Percentiles rank a stretch among this genome's conserved stretches.
Evolutionary conservation across 1,140 invertebrate species (phyloP).

Genomic region (Macrobrachium nipponense): DNA sequence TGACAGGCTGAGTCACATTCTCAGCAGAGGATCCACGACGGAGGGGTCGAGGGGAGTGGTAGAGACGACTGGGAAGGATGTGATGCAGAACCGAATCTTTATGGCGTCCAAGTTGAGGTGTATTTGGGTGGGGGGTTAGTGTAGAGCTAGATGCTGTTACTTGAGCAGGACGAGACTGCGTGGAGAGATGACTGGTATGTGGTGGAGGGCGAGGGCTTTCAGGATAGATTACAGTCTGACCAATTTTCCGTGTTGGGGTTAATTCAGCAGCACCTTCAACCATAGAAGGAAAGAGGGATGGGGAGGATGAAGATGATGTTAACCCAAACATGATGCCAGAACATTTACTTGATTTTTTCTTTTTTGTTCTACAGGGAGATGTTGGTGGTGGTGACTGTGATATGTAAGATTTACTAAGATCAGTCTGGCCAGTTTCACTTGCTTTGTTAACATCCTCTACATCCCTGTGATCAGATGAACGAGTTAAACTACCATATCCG

Average conservation of each 20-base stretch:
- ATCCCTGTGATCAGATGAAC: constrained; percentile 45
- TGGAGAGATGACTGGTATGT: constrained; percentile 35
- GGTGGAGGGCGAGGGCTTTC: constrained; percentile 47
- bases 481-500: constrained; percentile 57
- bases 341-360: constrained; percentile 50
- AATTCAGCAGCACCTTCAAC: constrained; percentile 46
- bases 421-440: constrained; percentile 25
- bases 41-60: constrained; percentile 56
- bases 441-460: constrained; percentile 13
- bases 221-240: constrained; percentile 46
- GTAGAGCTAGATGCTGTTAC: constrained; percentile 32
- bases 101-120: constrained; percentile 26
- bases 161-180: constrained; percentile 21
- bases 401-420: constrained; percentile 30
- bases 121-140: constrained; percentile 33
- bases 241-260: constrained; percentile 57
- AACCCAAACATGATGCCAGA: constrained; percentile 45
- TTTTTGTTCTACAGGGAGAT: constrained; percentile 41
- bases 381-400: constrained; percentile 28
- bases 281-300: constrained; percentile 57
- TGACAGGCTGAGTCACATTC: constrained; percentile 44
- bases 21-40: constrained; percentile 61
- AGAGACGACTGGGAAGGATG: constrained; percentile 56
- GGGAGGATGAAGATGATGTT: constrained; percentile 53
- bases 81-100: constrained; percentile 57